Percentiles rank a stretch among this genome's conserved stretches.
These are phyloP conservation scores for Barypeithes pellucidus DNA, from an alignment of 2,888 invertebrate species.

Conservation along the genomic window DNA sequence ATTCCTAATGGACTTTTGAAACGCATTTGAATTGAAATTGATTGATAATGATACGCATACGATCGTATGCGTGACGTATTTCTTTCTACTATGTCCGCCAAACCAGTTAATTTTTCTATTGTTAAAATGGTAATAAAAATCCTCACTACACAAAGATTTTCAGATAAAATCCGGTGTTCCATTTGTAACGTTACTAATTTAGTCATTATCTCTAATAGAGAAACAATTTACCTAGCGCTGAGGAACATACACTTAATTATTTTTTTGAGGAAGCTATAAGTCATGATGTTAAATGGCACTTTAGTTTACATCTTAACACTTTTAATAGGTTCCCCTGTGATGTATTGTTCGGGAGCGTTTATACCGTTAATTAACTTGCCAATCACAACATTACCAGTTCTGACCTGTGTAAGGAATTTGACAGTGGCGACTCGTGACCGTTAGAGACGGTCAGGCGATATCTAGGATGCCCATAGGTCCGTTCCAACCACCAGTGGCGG, in stretches of 20 bases:
- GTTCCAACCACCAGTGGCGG: no score
- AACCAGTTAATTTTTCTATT: conserved; percentile 51
- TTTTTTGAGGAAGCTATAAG: conserved; percentile 46
- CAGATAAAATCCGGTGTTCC: conserved; percentile 49
- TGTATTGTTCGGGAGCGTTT: conserved; percentile 21
- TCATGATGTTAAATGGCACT: conserved; percentile 51
- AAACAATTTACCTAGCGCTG: conserved; percentile 50
- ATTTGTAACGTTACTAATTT: conserved; percentile 52
- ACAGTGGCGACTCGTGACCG: no score
- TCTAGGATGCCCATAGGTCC: no score
- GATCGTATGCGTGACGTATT: conserved; percentile 32
- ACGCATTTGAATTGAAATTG: conserved; percentile 2
- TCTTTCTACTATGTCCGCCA: conserved; percentile 27
- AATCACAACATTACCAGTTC: conserved; percentile 9
- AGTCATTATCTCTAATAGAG: conserved; percentile 52
- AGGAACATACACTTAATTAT: conserved; percentile 45
- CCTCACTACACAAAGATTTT: conserved; percentile 40
- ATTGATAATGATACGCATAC: conserved; percentile 22
- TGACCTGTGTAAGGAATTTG: neutral
- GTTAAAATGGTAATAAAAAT: conserved; percentile 52
- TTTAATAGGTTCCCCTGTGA: conserved; percentile 35
- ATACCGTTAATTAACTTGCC: conserved; percentile 31
- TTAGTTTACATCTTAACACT: conserved; percentile 28
- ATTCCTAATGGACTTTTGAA: no score
- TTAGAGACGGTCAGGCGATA: no score